phyloP scores from a whole-genome alignment of 1,140 invertebrate species.

The Lucilia cuprina region DNA sequence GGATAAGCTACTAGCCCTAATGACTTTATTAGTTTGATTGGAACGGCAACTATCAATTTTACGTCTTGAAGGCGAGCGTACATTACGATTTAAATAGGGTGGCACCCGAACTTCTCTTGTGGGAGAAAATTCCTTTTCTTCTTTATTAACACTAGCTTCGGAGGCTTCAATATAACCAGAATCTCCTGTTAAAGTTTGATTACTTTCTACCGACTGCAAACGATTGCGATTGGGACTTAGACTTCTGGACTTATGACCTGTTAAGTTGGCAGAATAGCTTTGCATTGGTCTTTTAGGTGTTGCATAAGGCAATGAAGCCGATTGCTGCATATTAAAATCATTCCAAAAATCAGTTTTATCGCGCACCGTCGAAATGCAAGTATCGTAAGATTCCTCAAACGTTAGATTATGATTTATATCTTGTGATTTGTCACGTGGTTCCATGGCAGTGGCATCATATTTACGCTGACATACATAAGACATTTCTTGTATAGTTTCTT shows the following conservation, averaged over 20 bases:
- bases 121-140: slow-evolving; percentile 53
- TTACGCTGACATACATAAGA: neutral
- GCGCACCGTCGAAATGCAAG: slow-evolving; percentile 39
- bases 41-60: slow-evolving; percentile 37
- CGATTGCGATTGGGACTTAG: slow-evolving; percentile 37
- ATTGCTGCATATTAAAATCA: slow-evolving; percentile 45
- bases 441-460: neutral
- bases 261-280: slow-evolving; percentile 19
- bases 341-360: slow-evolving; percentile 57
- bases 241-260: slow-evolving; percentile 31
- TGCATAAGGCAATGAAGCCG: slow-evolving; percentile 5
- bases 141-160: slow-evolving; percentile 48
- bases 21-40: slow-evolving; percentile 54
- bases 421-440: neutral
- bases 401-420: neutral
- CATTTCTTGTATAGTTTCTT: neutral
- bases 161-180: slow-evolving; percentile 34
- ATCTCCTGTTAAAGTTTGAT: slow-evolving; percentile 63
- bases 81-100: slow-evolving; percentile 64
- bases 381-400: neutral
- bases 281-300: slow-evolving; percentile 36
- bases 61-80: slow-evolving; percentile 69
- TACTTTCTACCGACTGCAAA: slow-evolving; percentile 22
- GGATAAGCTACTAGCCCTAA: slow-evolving; percentile 70
- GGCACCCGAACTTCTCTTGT: slow-evolving; percentile 57